Conservation (phyloP, 2,113 vertebrate species). For the Dissostichus mawsoni region DNA sequence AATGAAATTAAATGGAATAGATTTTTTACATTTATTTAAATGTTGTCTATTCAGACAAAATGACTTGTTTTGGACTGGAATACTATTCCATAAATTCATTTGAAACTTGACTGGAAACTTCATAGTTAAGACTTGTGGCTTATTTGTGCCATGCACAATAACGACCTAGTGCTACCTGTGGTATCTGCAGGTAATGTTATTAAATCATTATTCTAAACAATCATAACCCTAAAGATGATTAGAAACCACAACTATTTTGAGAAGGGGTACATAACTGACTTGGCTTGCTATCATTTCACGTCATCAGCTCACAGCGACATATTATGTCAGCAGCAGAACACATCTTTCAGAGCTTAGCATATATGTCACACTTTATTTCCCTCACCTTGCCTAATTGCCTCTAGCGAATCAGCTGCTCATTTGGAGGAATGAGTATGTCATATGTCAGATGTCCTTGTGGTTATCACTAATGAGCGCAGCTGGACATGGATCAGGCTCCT, state of each 20-base stretch:
- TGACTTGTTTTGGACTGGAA: no score
- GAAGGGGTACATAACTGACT: neutral
- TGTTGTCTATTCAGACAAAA: no score
- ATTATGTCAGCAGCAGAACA: conserved; percentile 10
- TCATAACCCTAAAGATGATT: neutral
- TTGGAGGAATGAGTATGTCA: conserved; percentile 14
- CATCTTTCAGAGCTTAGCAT: conserved; percentile 1
- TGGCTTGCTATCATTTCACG: neutral
- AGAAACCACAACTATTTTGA: neutral
- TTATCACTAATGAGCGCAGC: conserved; percentile 41
- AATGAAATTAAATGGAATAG: no score
- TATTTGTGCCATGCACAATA: no score
- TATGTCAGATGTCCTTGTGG: conserved; percentile 31
- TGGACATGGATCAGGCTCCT: conserved; percentile 37
- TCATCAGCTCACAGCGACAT: neutral
- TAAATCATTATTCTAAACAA: no score
- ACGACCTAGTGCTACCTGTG: no score
- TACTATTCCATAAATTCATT: no score
- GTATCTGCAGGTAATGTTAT: no score
- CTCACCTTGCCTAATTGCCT: conserved; percentile 16
- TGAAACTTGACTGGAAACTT: no score
- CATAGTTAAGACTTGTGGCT: no score
- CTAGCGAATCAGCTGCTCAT: neutral
- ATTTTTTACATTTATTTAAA: no score
- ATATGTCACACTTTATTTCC: conserved; percentile 24